Percentiles rank a stretch among this genome's conserved stretches.
Evolutionary conservation across 37 sponge, comb jelly and placozoan species (phyloP).

Genomic region (Spongilla lacustris): DNA sequence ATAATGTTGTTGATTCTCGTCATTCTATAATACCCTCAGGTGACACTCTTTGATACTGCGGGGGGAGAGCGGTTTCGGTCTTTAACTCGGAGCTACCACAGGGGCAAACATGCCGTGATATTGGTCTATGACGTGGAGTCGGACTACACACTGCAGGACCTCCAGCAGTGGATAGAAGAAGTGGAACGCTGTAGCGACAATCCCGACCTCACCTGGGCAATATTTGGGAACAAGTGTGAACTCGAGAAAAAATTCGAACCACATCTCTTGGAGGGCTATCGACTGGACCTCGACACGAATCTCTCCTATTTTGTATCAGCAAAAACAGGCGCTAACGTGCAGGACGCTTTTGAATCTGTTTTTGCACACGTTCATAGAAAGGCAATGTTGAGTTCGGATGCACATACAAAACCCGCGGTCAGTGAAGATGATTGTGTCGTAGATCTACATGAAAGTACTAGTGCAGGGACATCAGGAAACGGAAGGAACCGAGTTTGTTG

Average conservation of each 20-base stretch:
- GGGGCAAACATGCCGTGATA: conserved; percentile 23
- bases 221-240: neutral
- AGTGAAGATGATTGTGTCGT: neutral
- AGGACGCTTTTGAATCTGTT: conserved; percentile 22
- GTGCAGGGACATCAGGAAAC: neutral
- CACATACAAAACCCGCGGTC: neutral
- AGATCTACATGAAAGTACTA: neutral
- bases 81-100: conserved; percentile 33
- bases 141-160: conserved; percentile 6
- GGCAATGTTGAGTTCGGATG: neutral
- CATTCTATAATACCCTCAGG: neutral
- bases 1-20: too few relatives aligned
- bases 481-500: neutral
- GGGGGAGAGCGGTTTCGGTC: conserved; percentile 55
- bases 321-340: conserved; percentile 35
- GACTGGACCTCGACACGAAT: neutral
- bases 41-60: conserved; percentile 48
- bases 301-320: conserved; percentile 52
- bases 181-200: neutral
- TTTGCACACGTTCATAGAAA: conserved; percentile 18
- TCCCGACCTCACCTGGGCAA: neutral
- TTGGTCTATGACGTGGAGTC: conserved; percentile 44
- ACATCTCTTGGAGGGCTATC: neutral
- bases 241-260: neutral
- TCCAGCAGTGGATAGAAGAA: conserved; percentile 42